Evolutionary conservation across 2,797 vertebrate genomes (phyloP), one percentile per base, ranked within the genome.

Genomic region (Gymnoscopelus microlampas): DNA sequence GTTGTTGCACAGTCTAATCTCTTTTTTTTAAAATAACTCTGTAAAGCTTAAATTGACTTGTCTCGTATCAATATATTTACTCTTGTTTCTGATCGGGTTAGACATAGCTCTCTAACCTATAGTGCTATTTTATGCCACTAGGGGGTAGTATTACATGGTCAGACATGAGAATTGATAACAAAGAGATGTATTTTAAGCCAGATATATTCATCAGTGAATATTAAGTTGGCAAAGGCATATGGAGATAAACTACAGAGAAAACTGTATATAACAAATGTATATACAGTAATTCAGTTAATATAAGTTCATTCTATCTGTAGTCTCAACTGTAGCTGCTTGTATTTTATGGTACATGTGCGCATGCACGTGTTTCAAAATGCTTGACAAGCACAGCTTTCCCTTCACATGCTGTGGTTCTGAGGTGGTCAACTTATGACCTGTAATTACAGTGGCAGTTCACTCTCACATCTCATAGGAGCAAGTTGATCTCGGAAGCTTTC

Each of bases 351-450:
- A 32, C 53, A 19, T 50, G 54, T 47, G 29, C 53, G 58, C 55
- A n/a, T 19, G 53, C 35, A 53, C 39, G 39, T 10, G 14, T 72
- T 73, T 86, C 81, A 70, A 60, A 58, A 68, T 73, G 79, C 53
- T 80, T 86, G 89, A 88, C 87, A 87, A 86, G 68, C 76, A 76
- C 80, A 76, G 84, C 80, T 85, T 82, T 91, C 75, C 64, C 63
- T 57, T 67, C 44, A 69, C 79, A 82, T 63, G 71, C 78, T 65
- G 78, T 76, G 81, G 85, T 78, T 89, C 86, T 67, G 76, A 88
- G 80, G 82, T 87, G 84, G 67, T 90, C 87, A 89, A 90, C 91
- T 86, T 85, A 85, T 91, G 87, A 91, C 88, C 89, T 93, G 91
- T 92, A 91, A 93, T 93, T 90, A 91, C 89, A 84, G 77, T 82